phyloP scores from a whole-genome alignment of 2,888 invertebrate species.

The Mantis religiosa region DNA sequence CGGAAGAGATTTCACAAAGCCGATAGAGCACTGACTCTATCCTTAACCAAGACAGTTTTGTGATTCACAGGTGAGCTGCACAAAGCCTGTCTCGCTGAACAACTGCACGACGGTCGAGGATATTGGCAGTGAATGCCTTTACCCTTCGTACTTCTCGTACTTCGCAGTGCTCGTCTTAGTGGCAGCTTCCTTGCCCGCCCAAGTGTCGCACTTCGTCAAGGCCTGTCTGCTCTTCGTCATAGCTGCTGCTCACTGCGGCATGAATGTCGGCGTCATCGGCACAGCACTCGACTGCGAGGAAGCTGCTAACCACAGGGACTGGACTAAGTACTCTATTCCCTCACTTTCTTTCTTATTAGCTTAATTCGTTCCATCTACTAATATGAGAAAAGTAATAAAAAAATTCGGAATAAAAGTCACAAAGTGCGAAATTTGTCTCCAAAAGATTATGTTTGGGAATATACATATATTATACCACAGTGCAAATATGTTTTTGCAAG shows the following conservation, averaged over 20 bases:
- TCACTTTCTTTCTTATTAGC: neutral
- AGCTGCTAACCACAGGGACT: conserved; percentile 39
- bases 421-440: too few relatives aligned
- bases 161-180: conserved; percentile 65
- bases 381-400: too few relatives aligned
- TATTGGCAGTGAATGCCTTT: conserved; percentile 52
- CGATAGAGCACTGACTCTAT: too few relatives aligned
- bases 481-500: too few relatives aligned
- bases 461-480: too few relatives aligned
- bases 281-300: conserved; percentile 58
- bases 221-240: conserved; percentile 59
- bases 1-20: too few relatives aligned
- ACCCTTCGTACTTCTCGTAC: conserved; percentile 71
- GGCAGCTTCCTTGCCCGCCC: conserved; percentile 65
- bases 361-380: neutral
- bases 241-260: conserved; percentile 55
- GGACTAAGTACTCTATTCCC: conserved; percentile 40
- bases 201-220: conserved; percentile 66
- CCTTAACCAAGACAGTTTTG: too few relatives aligned
- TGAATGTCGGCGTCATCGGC: conserved; percentile 55
- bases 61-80: conserved; percentile 31
- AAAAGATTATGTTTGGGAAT: too few relatives aligned
- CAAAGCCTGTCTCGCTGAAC: conserved; percentile 34
- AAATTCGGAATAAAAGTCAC: too few relatives aligned
- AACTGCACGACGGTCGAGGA: conserved; percentile 37